These are phyloP conservation scores for Isurus oxyrinchus DNA, from an alignment of 2,113 vertebrate species.

Conservation along the genomic window DNA sequence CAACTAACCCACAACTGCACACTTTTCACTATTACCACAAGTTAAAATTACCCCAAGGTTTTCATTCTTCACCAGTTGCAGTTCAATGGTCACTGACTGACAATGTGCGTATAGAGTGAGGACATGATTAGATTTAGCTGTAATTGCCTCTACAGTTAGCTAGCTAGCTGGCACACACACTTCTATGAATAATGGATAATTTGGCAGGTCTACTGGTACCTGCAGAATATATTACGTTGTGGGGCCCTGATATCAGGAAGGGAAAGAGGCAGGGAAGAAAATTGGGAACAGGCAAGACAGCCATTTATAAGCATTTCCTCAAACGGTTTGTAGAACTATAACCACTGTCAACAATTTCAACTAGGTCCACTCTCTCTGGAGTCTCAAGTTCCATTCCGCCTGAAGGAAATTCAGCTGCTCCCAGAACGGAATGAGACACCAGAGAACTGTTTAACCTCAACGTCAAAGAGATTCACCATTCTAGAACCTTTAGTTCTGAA, in stretches of 20 bases:
- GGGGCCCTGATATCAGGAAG: neutral
- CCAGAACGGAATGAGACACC: neutral
- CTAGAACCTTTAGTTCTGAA: neutral
- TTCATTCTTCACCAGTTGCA: neutral
- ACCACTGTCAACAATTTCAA: neutral
- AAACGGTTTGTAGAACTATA: neutral
- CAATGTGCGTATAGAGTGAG: neutral
- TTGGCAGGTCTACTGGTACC: neutral
- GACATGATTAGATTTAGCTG: neutral
- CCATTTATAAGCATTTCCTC: neutral
- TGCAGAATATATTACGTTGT: neutral
- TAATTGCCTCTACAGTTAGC: neutral
- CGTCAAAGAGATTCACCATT: neutral
- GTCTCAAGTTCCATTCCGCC: neutral
- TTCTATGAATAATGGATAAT: neutral
- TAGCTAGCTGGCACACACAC: neutral
- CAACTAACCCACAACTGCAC: neutral
- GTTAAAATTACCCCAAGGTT: neutral
- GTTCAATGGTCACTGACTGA: neutral
- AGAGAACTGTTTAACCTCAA: neutral
- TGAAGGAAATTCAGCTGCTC: neutral
- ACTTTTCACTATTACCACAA: neutral
- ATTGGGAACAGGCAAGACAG: neutral
- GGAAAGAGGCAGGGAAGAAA: neutral
- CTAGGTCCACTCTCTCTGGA: neutral